Conservation (phyloP, 2,888 invertebrate species). For the Euphydryas editha region DNA sequence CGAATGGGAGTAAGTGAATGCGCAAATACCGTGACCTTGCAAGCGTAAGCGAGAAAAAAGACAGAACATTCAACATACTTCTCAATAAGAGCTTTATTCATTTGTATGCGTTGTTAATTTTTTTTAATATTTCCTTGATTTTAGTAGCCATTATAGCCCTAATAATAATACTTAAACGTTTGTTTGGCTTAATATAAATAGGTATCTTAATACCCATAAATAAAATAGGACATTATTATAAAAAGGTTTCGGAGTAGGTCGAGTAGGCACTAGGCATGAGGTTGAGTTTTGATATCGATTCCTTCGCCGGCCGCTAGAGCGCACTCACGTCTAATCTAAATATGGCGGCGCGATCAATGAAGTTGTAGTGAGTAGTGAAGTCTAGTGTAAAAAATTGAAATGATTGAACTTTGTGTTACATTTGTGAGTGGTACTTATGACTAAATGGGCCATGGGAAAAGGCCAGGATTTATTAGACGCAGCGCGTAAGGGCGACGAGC, state of each 20-base stretch:
- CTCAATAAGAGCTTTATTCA: slow-evolving; percentile 20
- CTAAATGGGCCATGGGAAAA: slow-evolving; percentile 92
- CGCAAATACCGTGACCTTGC: slow-evolving; percentile 17
- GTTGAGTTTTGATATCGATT: slow-evolving; percentile 62
- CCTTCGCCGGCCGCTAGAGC: slow-evolving; percentile 73
- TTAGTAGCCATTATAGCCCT: background rate
- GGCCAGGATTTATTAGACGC: slow-evolving; percentile 98
- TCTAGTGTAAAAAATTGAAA: slow-evolving; percentile 80
- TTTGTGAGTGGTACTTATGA: slow-evolving; percentile 71
- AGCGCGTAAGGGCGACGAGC: slow-evolving; percentile 95
- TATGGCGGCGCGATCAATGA: slow-evolving; percentile 92
- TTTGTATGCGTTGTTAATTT: slow-evolving; percentile 12
- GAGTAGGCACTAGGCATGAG: slow-evolving; percentile 28
- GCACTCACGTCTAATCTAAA: slow-evolving; percentile 81
- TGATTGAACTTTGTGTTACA: slow-evolving; percentile 76
- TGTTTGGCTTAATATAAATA: background rate
- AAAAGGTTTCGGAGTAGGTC: slow-evolving; percentile 27
- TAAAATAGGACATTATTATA: slow-evolving; percentile 3
- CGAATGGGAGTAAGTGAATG: slow-evolving; percentile 15
- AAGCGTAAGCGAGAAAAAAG: slow-evolving; percentile 22
- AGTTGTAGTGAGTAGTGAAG: slow-evolving; percentile 83
- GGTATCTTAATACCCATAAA: background rate
- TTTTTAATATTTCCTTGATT: slow-evolving; percentile 10
- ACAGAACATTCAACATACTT: slow-evolving; percentile 6
- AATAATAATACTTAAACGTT: background rate